Base-by-base conservation (phyloP, 1,140 invertebrate genomes). In the Papilio machaon region DNA sequence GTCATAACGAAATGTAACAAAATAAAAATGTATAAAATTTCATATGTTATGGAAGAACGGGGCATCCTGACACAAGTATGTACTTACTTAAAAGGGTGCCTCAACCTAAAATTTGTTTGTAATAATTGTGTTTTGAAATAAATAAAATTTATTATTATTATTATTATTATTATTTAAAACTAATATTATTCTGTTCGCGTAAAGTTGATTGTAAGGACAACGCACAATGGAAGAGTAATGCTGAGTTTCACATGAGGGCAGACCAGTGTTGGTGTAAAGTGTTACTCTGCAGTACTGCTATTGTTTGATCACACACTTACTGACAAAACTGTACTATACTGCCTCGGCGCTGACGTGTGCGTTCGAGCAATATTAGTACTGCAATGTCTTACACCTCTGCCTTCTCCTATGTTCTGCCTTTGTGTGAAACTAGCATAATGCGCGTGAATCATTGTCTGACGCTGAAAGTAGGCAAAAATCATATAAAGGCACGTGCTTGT, bases 101-200 rank as follows among this genome's bases (percentile, higher is more conserved):
- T n/a, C n/a, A n/a, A n/a, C n/a, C n/a, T n/a, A n/a, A n/a, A n/a
- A n/a, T n/a, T n/a, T n/a, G n/a, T n/a, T n/a, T n/a, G n/a, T n/a
- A n/a, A n/a, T n/a, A n/a, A n/a, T n/a, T n/a, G n/a, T n/a, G n/a
- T n/a, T n/a, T n/a, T n/a, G n/a, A n/a, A n/a, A n/a, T n/a, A n/a
- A n/a, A n/a, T n/a, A n/a, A n/a, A n/a, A n/a, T n/a, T n/a, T n/a
- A n/a, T n/a, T n/a, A n/a, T n/a, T n/a, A n/a, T n/a, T n/a, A n/a
- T n/a, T n/a, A n/a, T n/a, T n/a, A n/a, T n/a, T n/a, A n/a, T n/a
- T n/a, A n/a, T n/a, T n/a, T n/a, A 35, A 70, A 70, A 35, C 11
- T 70, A 70, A 70, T 70, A 70, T 70, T 70, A 70, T 70, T 70
- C 64, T 70, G 64, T 38, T 35, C 5, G 23, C 64, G 13, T 70